These are phyloP conservation scores for Orestias chungarensis DNA, from an alignment of 2,797 vertebrate genomes.

Conservation along the genomic window DNA sequence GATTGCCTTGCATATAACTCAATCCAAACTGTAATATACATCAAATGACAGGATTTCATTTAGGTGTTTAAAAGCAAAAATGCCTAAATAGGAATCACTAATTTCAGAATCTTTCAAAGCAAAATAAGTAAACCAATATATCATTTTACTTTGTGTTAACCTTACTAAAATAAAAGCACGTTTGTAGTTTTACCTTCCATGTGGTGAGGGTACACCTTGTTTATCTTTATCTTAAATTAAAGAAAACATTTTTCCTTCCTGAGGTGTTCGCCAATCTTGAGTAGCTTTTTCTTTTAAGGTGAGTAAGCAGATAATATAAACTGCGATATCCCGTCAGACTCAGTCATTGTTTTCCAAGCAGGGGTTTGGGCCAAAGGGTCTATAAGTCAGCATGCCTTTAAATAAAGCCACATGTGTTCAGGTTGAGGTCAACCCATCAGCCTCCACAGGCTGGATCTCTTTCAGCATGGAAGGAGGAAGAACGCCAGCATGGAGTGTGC, in stretches of 20 bases:
- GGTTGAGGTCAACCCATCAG: slow-evolving; percentile 46
- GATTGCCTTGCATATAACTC: no score
- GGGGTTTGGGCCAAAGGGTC: slow-evolving; percentile 23
- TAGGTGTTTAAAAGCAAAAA: no score
- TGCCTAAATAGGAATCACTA: no score
- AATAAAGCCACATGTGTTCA: slow-evolving; percentile 69
- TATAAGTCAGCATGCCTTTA: slow-evolving; percentile 57
- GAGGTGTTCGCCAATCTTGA: not conserved
- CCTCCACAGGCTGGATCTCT: slow-evolving; percentile 36
- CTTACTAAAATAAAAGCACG: no score
- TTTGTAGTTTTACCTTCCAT: no score
- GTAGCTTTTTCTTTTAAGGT: slow-evolving; percentile 30
- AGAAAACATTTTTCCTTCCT: no score
- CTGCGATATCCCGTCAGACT: slow-evolving; percentile 40
- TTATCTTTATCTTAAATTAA: no score
- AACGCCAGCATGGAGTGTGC: slow-evolving; percentile 4
- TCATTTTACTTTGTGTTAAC: not conserved
- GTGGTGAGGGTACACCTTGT: no score
- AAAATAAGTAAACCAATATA: not conserved
- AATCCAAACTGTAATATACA: no score
- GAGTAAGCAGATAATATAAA: slow-evolving; percentile 50
- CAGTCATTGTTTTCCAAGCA: slow-evolving; percentile 38
- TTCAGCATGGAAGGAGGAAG: slow-evolving; percentile 31
- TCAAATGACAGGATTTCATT: no score
- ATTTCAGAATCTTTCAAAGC: no score